phyloP scores from a whole-genome alignment of 2,113 vertebrate species.

The Notothenia coriiceps region DNA sequence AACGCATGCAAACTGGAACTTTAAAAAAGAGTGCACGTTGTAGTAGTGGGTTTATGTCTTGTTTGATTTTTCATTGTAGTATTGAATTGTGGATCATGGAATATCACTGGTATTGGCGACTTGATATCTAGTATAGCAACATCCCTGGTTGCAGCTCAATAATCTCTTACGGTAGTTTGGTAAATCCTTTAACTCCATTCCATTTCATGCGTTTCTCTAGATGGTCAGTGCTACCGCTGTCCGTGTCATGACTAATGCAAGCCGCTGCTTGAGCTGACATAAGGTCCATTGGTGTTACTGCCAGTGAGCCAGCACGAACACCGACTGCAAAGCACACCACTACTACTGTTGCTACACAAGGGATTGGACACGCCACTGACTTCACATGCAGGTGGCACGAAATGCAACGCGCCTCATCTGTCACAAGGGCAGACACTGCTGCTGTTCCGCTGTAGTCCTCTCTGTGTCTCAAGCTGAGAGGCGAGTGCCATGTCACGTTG shows the following conservation, averaged over 20 bases:
- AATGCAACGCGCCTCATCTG: background rate
- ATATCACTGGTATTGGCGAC: no score
- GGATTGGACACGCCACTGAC: slow-evolving; percentile 5
- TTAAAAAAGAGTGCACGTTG: no score
- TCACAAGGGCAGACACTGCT: slow-evolving; percentile 37
- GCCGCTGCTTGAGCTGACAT: background rate
- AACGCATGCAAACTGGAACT: no score
- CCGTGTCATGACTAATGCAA: slow-evolving; percentile 12
- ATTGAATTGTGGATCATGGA: no score
- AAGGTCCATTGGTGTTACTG: background rate
- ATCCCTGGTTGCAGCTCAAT: background rate
- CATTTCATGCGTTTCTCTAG: slow-evolving; percentile 6
- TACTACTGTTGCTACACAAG: background rate
- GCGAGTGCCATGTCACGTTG: background rate
- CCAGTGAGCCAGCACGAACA: background rate
- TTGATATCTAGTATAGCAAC: no score
- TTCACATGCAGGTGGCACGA: slow-evolving; percentile 29
- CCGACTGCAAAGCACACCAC: slow-evolving; percentile 28
- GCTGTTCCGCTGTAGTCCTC: slow-evolving; percentile 19
- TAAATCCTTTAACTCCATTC: slow-evolving; percentile 2
- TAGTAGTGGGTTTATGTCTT: no score
- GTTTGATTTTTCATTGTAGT: no score
- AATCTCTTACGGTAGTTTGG: background rate
- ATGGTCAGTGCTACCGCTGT: background rate
- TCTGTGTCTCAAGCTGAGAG: slow-evolving; percentile 13